Conservation (phyloP, 2,888 invertebrate species). For the Deilephila porcellus region DNA sequence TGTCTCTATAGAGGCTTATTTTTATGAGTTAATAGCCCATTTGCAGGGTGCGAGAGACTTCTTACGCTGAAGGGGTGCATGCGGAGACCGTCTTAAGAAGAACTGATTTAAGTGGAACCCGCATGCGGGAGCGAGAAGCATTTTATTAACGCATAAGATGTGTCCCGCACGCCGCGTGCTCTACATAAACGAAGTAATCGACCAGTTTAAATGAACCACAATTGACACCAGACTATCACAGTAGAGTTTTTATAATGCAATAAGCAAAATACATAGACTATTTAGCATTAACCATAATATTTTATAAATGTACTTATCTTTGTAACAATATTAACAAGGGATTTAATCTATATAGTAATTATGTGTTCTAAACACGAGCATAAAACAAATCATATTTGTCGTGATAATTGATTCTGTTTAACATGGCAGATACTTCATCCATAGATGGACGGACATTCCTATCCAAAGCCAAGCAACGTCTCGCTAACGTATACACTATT, state of each 20-base stretch:
- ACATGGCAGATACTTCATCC: constrained; percentile 74
- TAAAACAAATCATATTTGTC: constrained; percentile 29
- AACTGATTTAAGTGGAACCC: no score
- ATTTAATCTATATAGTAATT: background rate
- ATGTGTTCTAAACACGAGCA: constrained; percentile 28
- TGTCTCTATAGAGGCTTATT: background rate
- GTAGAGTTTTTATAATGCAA: background rate
- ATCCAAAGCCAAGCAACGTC: constrained; percentile 83
- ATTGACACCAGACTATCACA: constrained; percentile 1
- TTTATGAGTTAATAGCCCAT: no score
- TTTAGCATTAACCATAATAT: background rate
- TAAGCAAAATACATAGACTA: no score
- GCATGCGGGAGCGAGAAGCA: no score
- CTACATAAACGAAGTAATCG: no score
- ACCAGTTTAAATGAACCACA: background rate
- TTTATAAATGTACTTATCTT: background rate
- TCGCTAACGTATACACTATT: constrained; percentile 82
- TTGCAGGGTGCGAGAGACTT: no score
- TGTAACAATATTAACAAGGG: background rate
- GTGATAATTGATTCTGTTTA: constrained; percentile 55
- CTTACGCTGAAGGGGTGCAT: no score
- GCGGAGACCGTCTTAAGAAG: no score
- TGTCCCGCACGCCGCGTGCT: no score
- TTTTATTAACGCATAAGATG: no score
- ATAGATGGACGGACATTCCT: constrained; percentile 85